Conservation (phyloP, 2,113 vertebrate genomes). For the Tachycineta bicolor region DNA sequence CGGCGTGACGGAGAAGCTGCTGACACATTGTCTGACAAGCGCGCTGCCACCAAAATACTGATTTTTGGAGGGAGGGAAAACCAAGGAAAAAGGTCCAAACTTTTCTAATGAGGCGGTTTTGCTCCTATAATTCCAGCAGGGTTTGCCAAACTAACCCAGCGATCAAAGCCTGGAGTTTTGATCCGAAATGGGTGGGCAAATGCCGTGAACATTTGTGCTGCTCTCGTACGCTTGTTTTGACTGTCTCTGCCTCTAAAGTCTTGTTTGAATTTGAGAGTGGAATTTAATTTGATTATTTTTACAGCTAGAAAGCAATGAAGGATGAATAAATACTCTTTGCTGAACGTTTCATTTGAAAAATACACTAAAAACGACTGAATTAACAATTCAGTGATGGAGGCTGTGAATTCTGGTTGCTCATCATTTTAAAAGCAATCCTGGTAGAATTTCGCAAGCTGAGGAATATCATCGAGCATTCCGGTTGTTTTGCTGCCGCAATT, state of each 20-base stretch:
- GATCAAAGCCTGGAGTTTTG: not conserved
- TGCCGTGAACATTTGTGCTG: not conserved
- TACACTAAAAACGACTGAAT: not conserved
- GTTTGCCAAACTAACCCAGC: not conserved
- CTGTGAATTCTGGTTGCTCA: constrained; percentile 29
- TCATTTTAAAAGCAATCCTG: not conserved
- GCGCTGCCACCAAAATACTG: not conserved
- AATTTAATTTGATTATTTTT: constrained; percentile 44
- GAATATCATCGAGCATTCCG: not conserved
- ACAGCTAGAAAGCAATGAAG: constrained; percentile 15
- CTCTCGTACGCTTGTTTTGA: not conserved
- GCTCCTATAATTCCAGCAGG: not conserved
- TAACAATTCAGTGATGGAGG: not conserved
- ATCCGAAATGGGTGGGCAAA: not conserved
- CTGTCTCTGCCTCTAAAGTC: not conserved
- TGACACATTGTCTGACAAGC: not conserved
- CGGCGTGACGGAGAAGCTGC: not conserved
- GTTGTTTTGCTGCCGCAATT: not conserved
- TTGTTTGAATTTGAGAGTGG: not conserved
- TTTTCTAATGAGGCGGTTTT: not conserved
- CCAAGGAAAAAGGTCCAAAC: not conserved
- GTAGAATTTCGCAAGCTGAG: not conserved
- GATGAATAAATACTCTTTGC: constrained; percentile 26
- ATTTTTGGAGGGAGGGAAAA: not conserved
- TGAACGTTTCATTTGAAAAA: constrained; percentile 49